These are phyloP conservation scores for Grammomys dolichurus DNA, from an alignment of 2,113 vertebrate genomes.

Conservation along the genomic window DNA sequence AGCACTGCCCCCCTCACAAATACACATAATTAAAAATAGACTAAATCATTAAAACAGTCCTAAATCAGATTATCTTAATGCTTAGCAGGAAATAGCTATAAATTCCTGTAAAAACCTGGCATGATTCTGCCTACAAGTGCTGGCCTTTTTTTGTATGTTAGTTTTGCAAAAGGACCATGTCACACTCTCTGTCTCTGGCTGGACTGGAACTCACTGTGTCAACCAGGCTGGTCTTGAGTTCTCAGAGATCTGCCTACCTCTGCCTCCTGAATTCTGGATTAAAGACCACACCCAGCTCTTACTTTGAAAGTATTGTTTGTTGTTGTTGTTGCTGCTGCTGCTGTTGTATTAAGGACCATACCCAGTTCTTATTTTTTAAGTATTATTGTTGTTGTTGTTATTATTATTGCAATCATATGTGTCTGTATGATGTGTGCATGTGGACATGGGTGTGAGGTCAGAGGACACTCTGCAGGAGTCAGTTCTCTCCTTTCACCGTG, in stretches of 20 bases:
- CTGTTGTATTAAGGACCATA: background rate
- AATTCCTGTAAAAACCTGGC: background rate
- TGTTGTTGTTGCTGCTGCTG: background rate
- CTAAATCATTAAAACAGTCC: background rate
- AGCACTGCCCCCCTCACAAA: background rate
- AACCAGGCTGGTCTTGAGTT: background rate
- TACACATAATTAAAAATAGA: background rate
- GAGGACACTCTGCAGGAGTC: background rate
- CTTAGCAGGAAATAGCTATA: background rate
- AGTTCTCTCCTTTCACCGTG: background rate
- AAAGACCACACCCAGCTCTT: background rate
- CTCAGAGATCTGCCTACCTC: background rate
- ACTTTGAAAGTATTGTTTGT: background rate
- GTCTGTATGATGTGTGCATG: background rate
- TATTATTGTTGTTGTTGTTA: background rate
- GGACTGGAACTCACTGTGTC: background rate
- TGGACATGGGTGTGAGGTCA: background rate
- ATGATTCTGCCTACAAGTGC: background rate
- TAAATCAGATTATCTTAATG: background rate
- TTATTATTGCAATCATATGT: background rate
- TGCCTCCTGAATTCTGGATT: background rate
- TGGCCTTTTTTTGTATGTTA: background rate
- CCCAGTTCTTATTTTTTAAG: background rate
- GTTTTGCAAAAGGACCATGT: background rate
- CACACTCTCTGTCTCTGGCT: background rate